Percentiles rank a stretch among this genome's conserved stretches.
These are phyloP conservation scores for Tenthredo scrophulariae DNA, from an alignment of 2,888 invertebrate species.

Conservation along the genomic window DNA sequence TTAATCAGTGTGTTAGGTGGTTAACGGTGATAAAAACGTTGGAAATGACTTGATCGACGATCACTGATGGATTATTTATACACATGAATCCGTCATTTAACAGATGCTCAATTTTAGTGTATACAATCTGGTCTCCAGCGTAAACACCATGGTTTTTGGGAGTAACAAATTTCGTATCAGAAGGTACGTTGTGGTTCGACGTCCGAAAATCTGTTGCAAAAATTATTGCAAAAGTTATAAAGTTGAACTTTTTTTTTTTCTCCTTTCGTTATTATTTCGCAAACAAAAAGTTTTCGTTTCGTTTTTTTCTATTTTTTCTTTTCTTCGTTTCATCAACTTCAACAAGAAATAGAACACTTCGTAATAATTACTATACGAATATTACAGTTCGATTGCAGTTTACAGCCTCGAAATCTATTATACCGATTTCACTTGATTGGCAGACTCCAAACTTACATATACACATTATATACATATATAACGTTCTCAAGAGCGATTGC, in stretches of 20 bases:
- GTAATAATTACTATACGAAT: neutral
- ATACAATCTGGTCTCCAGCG: slow-evolving; percentile 71
- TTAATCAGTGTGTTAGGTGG: slow-evolving; percentile 27
- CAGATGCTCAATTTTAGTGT: slow-evolving; percentile 75
- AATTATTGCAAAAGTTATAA: neutral
- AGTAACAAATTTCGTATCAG: slow-evolving; percentile 81
- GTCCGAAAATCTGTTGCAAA: neutral
- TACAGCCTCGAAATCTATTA: neutral
- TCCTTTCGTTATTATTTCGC: too few species aligned
- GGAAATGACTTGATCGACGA: slow-evolving; percentile 60
- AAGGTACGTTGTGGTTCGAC: slow-evolving; percentile 76
- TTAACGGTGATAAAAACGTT: neutral
- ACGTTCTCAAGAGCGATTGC: neutral
- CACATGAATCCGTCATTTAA: slow-evolving; percentile 26
- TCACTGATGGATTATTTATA: slow-evolving; percentile 3
- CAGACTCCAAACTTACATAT: neutral
- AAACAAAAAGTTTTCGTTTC: too few species aligned
- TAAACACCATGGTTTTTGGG: slow-evolving; percentile 77
- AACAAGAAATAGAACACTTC: neutral
- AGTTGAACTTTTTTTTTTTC: neutral
- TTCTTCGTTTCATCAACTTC: neutral
- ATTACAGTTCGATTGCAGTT: neutral
- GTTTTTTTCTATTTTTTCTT: too few species aligned
- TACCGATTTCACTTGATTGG: slow-evolving; percentile 27
- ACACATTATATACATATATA: neutral